Evolutionary conservation across 2,113 vertebrate genomes (phyloP), one percentile per base, ranked within the genome.

Genomic region (Vireo altiloquus): DNA sequence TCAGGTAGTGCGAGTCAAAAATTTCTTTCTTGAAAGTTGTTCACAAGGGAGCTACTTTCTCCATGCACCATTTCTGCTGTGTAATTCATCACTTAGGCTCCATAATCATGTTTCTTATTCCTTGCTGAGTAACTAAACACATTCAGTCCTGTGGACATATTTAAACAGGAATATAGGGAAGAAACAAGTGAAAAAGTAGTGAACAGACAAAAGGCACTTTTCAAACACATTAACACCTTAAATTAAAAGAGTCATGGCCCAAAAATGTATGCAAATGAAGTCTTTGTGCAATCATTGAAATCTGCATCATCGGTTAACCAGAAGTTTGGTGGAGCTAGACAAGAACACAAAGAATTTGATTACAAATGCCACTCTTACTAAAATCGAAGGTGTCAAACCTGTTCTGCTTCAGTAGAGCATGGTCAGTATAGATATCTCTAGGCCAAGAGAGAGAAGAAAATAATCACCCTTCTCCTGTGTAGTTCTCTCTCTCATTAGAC

Each of bases 31-130:
- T 90, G 60, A 65, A 92, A 90, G 88, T 93, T 79, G 76, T 60
- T 79, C 94, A 93, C 93, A 92, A 69, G 90, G 90, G 94, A 93
- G 31, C 90, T 87, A 53, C 82, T 83, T 94, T 87, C 80, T 92
- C 69, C 90, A 93, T 30, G 86, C 93, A 72, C 69, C 69, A 93
- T 93, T 94, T 92, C 85, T 93, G 54, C 76, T 89, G 37, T 53
- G 46, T 71, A 96, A 95, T 96, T 87, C 49, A 78, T 89, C 92
- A 93, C 64, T 86, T 94, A 60, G 37, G 52, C 70, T 71, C 49
- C 60, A 78, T 87, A 94, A 89, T 78, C 78, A 33, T 84, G 64
- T 92, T 94, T 94, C 94, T 90, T 85, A 87, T 92, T 93, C 82
- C 79, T 96, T 44, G 37, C 69, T 93, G 76, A 46, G 18, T 78